Evolutionary conservation across 2,888 invertebrate species (phyloP).

Genomic region (Iphiclides podalirius): DNA sequence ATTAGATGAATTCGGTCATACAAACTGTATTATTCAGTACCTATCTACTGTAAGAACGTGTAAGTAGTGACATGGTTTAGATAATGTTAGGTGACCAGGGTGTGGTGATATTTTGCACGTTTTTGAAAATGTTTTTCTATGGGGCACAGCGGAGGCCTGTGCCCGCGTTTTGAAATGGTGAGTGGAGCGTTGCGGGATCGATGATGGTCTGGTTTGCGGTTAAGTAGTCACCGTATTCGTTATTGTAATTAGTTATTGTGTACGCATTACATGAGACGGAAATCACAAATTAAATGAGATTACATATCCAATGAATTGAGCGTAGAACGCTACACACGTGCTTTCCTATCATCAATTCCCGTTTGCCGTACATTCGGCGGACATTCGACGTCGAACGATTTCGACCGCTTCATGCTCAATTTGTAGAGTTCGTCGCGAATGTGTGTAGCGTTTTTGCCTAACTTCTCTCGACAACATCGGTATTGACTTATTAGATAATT

Average conservation of each 20-base stretch:
- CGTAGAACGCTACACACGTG: slow-evolving; percentile 68
- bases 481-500: slow-evolving; percentile 76
- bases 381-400: too few species aligned
- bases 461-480: slow-evolving; percentile 71
- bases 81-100: slow-evolving; percentile 80
- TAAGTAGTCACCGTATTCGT: slow-evolving; percentile 60
- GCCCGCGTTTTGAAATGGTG: slow-evolving; percentile 57
- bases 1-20: slow-evolving; percentile 68
- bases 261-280: too few species aligned
- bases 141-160: slow-evolving; percentile 64
- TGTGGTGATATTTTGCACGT: slow-evolving; percentile 80
- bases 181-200: slow-evolving; percentile 50
- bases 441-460: slow-evolving; percentile 77
- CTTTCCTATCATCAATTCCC: background rate
- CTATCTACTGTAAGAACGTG: slow-evolving; percentile 66
- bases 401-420: too few species aligned
- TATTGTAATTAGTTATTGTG: slow-evolving; percentile 41
- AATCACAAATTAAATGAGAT: slow-evolving; percentile 64
- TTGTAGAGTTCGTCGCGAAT: slow-evolving; percentile 39
- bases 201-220: slow-evolving; percentile 57
- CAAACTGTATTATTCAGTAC: slow-evolving; percentile 69
- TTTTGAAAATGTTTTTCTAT: slow-evolving; percentile 79
- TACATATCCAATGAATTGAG: slow-evolving; percentile 69
- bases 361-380: background rate
- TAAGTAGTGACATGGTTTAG: slow-evolving; percentile 69